phyloP scores from a whole-genome alignment of 2,888 invertebrate species.

The Acanthosepion lycidas region DNA sequence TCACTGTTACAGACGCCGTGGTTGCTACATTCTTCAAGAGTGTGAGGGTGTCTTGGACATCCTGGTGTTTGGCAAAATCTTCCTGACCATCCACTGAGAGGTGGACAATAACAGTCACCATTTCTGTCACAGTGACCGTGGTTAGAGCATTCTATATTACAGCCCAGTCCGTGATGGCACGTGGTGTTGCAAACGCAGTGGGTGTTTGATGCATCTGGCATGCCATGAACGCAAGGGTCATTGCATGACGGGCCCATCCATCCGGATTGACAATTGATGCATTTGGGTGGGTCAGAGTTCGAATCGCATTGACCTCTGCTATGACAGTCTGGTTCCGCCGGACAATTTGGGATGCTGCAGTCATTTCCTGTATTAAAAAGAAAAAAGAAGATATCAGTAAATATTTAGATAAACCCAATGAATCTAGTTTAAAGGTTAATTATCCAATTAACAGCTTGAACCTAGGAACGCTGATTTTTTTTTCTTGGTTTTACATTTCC shows the following conservation, averaged over 20 bases:
- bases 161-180: conserved; percentile 63
- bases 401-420: too few species aligned
- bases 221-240: conserved; percentile 60
- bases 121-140: conserved; percentile 59
- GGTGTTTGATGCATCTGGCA: conserved; percentile 52
- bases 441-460: too few species aligned
- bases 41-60: conserved; percentile 60
- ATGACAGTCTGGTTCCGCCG: conserved; percentile 63
- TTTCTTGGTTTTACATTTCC: too few species aligned
- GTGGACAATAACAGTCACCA: conserved; percentile 60
- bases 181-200: conserved; percentile 61
- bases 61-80: conserved; percentile 61
- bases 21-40: conserved; percentile 58
- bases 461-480: too few species aligned
- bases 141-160: conserved; percentile 63
- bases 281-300: conserved; percentile 58
- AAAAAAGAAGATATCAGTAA: neutral
- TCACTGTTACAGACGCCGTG: conserved; percentile 65
- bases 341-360: conserved; percentile 61
- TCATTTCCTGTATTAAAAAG: conserved; percentile 56
- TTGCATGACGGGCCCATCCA: conserved; percentile 64
- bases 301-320: conserved; percentile 58
- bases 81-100: conserved; percentile 62
- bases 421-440: too few species aligned
- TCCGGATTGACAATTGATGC: conserved; percentile 59